These are phyloP conservation scores for Popillia japonica DNA, from an alignment of 1,140 invertebrate species.

Conservation along the genomic window DNA sequence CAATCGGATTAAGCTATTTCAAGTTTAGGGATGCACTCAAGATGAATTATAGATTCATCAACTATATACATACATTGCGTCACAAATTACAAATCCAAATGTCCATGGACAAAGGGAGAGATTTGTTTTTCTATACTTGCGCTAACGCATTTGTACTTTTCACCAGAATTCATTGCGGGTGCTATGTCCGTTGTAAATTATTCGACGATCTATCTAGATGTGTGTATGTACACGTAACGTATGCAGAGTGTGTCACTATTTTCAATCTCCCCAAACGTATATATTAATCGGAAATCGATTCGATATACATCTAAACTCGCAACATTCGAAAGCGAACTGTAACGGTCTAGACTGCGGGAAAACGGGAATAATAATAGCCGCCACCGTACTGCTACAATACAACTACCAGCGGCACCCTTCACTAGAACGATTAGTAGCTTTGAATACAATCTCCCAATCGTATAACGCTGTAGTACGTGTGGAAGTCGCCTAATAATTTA, in stretches of 20 bases:
- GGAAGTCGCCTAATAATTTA: slow-evolving; percentile 37
- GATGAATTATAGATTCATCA: too few relatives aligned
- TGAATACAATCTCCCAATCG: slow-evolving; percentile 38
- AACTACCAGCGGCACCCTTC: neutral
- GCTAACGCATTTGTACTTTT: too few relatives aligned
- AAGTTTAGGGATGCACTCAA: too few relatives aligned
- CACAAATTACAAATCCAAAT: too few relatives aligned
- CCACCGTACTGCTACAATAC: neutral
- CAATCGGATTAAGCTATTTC: neutral
- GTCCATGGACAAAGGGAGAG: too few relatives aligned
- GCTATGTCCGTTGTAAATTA: too few relatives aligned
- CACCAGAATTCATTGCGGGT: too few relatives aligned
- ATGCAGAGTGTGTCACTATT: neutral
- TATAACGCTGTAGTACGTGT: neutral
- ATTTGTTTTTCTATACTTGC: too few relatives aligned
- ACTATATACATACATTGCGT: too few relatives aligned
- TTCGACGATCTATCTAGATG: too few relatives aligned
- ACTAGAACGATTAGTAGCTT: slow-evolving; percentile 29
- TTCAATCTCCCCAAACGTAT: neutral
- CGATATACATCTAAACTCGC: slow-evolving; percentile 1
- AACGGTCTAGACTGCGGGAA: neutral
- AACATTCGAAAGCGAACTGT: slow-evolving; percentile 23
- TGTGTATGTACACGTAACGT: too few relatives aligned
- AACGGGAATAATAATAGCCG: slow-evolving; percentile 11
- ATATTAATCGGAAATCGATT: slow-evolving; percentile 36